Evolutionary conservation across 1,140 invertebrate genomes (phyloP).

Genomic region (Drosophila varians): DNA sequence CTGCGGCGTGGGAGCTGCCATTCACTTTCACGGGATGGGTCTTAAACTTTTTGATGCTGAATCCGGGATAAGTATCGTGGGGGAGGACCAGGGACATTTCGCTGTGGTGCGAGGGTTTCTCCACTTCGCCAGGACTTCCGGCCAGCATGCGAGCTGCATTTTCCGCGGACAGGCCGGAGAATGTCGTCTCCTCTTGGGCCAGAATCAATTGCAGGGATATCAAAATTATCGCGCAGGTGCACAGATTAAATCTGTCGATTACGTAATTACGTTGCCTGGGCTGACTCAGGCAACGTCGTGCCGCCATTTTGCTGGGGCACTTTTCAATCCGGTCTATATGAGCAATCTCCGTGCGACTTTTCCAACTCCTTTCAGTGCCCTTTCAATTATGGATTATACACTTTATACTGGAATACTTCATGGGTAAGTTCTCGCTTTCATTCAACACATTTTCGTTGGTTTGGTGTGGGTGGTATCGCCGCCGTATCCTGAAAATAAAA

Average conservation of each 20-base stretch:
- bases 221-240: conserved; percentile 39
- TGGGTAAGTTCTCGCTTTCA: conserved; percentile 28
- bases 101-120: conserved; percentile 49
- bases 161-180: conserved; percentile 63
- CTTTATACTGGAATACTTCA: conserved; percentile 49
- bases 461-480: neutral
- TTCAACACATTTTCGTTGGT: conserved; percentile 37
- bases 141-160: conserved; percentile 79
- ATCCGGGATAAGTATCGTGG: conserved; percentile 93
- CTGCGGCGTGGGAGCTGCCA: conserved; percentile 12
- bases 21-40: conserved; percentile 61
- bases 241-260: conserved; percentile 37
- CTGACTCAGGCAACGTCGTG: conserved; percentile 68
- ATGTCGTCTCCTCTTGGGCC: conserved; percentile 41
- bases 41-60: conserved; percentile 90
- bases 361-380: neutral
- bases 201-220: conserved; percentile 16
- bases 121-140: conserved; percentile 61
- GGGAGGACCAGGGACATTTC: conserved; percentile 86
- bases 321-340: conserved; percentile 33
- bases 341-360: conserved; percentile 1
- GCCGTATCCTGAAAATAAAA: conserved; percentile 32
- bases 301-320: conserved; percentile 70
- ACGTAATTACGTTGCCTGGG: conserved; percentile 43
- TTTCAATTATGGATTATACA: conserved; percentile 52